Evolutionary conservation across 2,888 invertebrate genomes (phyloP), one percentile per base, ranked within the genome.

Genomic region (Creontiades dilutus): DNA sequence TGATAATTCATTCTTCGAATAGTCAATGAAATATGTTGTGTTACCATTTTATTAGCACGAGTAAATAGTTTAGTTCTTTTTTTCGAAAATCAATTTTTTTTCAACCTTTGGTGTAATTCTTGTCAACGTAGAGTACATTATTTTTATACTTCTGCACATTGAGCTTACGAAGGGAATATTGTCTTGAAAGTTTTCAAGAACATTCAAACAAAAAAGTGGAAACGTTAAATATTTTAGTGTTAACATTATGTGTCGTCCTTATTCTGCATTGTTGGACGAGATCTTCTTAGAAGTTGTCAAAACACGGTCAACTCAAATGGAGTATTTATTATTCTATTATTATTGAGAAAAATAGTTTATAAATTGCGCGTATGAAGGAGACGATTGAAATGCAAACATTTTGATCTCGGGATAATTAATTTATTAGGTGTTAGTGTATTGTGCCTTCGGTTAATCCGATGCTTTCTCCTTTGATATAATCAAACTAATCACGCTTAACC

Each of bases 401-500:
- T 82, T 82, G 82, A 82, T 82, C 82, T 82, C 82, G 19, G 52
- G n/a, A 23, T 27, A 78, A n/a, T 46, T 46, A 78, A 78, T 46
- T 68, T 23, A 78, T 46, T 46, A 78, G 78, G 78, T 78, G 78
- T 82, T 82, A 82, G 82, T 82, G 27, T 82, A 52, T 47, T 82
- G 82, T 82, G 82, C 82, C 82, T 82, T 82, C 82, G 82, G 82
- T 14, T 52, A 52, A 9, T 82, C 82, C 82, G 82, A 82, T 82
- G 82, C 82, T 82, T n/a, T 82, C 52, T 19, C 52, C 52, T 82
- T 82, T 47, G 82, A 82, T 82, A 82, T 82, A 82, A 82, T 82
- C 82, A 82, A 82, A 82, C 52, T 82, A 82, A 82, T 82, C 82
- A 82, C 82, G 82, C 82, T 82, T 82, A 82, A 47, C 68, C 23